phyloP scores from a whole-genome alignment of 2,797 vertebrate genomes.

The Carapus acus region DNA sequence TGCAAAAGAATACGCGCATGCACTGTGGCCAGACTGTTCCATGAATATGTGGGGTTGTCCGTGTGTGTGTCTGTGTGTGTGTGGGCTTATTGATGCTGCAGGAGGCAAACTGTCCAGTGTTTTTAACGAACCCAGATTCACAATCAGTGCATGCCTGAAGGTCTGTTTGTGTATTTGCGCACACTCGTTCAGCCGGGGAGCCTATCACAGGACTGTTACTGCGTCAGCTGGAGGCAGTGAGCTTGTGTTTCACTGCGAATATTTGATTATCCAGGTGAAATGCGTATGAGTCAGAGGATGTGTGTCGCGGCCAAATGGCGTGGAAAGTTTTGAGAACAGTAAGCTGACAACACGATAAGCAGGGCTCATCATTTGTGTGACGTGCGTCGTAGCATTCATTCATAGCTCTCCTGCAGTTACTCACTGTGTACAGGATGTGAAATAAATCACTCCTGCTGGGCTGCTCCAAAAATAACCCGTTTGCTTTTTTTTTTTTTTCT shows the following conservation, averaged over 20 bases:
- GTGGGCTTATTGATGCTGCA: no score
- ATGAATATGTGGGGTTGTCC: no score
- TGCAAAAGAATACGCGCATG: no score
- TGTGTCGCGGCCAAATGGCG: constrained; percentile 15
- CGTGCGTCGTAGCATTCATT: constrained; percentile 24
- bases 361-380: no score
- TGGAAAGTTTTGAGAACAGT: constrained; percentile 8
- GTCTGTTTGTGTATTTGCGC: constrained; percentile 7
- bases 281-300: constrained; percentile 7
- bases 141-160: constrained; percentile 22
- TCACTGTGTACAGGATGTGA: constrained; percentile 35
- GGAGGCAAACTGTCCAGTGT: neutral
- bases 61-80: constrained; percentile 5
- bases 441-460: constrained; percentile 42
- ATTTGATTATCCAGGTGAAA: constrained; percentile 10
- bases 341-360: no score
- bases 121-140: constrained; percentile 3
- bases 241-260: constrained; percentile 4
- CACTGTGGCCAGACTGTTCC: no score
- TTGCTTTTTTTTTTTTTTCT: constrained; percentile 13
- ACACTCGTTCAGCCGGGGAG: constrained; percentile 19
- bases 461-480: constrained; percentile 48
- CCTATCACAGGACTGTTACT: constrained; percentile 17
- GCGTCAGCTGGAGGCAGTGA: constrained; percentile 1
- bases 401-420: constrained; percentile 28